Base-by-base conservation (phyloP, 2,797 vertebrate genomes). In the Natrix natrix region DNA sequence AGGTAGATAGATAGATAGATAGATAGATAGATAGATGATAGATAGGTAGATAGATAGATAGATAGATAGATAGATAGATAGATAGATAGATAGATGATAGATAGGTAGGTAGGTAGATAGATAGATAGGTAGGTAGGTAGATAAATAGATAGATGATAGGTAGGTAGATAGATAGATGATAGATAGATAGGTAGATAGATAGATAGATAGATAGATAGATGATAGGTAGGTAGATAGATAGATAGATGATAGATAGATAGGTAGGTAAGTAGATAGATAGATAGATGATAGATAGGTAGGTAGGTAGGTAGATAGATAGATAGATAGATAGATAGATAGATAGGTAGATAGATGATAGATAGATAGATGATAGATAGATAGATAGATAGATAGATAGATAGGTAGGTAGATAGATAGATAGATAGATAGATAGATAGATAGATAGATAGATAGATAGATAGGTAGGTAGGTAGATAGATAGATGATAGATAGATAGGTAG, bases 151-250 rank as follows among this genome's bases (percentile, higher is more conserved):
- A 88, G 89, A 90, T 87, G 74, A 11, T 43, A 89, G 88, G 86
- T 87, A 94, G n/a, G 91, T 93, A 95, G 61, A 95, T 90, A 89
- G 37, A 88, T 16, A 88, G 89, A 90, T 87, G n/a, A n/a, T n/a
- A n/a, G n/a, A n/a, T n/a, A n/a, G n/a, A n/a, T n/a, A n/a, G n/a
- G n/a, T n/a, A n/a, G n/a, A n/a, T 37, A 37, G 32, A 37, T 1
- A 37, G 32, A 37, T 37, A 37, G 32, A 37, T 37, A 3, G 52
- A 7, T 52, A n/a, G 2, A 17, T 59, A 54, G 5, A 61, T 28
- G 3, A 89, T 54, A 16, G 43, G 86, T 28, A 78, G 94, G 93
- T 66, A 93, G 66, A 93, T 86, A 96, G 90, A 11, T 17, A 87
- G 11, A 63, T 22, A 92, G 92, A 56, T 54, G 88, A 87, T 87